Evolutionary conservation across 2,888 invertebrate genomes (phyloP).

Genomic region (Galerucella pusilla): DNA sequence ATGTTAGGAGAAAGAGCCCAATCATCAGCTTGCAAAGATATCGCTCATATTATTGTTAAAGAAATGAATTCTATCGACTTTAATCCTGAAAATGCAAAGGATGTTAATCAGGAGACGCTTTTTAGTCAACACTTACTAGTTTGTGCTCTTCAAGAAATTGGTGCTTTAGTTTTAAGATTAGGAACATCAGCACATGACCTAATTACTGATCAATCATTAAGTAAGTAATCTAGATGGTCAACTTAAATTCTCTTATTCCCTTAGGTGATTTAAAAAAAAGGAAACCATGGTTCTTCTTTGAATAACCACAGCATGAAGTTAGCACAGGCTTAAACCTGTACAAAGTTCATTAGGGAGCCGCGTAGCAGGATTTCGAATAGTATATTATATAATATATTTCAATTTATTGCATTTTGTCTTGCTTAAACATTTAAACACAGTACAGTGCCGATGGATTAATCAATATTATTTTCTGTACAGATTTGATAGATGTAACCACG

Average conservation of each 20-base stretch:
- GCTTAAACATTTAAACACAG: no score
- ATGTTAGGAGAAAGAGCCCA: conserved; percentile 98
- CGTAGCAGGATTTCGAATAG: no score
- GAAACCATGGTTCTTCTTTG: no score
- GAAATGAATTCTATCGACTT: conserved; percentile 97
- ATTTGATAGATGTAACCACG: conserved; percentile 80
- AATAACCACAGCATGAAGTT: no score
- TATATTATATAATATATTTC: no score
- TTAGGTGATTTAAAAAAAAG: no score
- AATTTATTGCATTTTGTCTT: no score
- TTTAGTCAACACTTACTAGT: conserved; percentile 92
- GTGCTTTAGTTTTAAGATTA: conserved; percentile 87
- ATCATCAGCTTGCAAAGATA: conserved; percentile 93
- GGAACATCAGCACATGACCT: conserved; percentile 96
- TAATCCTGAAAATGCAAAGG: conserved; percentile 91
- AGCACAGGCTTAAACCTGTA: no score
- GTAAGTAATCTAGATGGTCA: conserved; percentile 63
- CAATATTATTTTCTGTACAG: conserved; percentile 60
- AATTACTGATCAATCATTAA: conserved; percentile 87
- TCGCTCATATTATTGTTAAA: conserved; percentile 89
- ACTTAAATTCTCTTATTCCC: conserved; percentile 1
- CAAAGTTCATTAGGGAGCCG: no score
- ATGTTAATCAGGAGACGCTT: conserved; percentile 89
- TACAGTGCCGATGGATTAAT: neutral
- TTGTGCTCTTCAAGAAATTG: conserved; percentile 94